Evolutionary conservation across 1,140 invertebrate genomes (phyloP), one percentile per base, ranked within the genome.

Genomic region (Asobara japonica): DNA sequence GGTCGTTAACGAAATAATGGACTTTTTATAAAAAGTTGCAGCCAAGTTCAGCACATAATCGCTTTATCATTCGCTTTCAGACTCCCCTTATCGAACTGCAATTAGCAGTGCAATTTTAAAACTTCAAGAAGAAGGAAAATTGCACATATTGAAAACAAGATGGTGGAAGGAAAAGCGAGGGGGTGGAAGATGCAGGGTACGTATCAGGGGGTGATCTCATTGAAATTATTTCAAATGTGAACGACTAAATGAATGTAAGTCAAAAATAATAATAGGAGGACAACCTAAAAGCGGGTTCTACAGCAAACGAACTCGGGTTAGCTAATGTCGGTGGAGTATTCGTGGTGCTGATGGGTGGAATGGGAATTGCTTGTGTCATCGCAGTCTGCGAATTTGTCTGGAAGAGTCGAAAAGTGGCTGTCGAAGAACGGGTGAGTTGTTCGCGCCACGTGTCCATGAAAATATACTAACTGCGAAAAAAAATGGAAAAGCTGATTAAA

Each of bases 311-410:
- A 87, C 87, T 95, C 69, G 95, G 95, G 8, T 87, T 98, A 74
- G 95, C 95, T 10, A 98, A 97, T 83, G 96, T 98, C 36, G 96
- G 96, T 60, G 97, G 97, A 2, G 97, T 98, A 1, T 99, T 98
- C 85, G 95, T 98, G 0, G 96, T 98, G 0, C 89, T 99, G 18
- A 94, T 97, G 89, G 95, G 93, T 31, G 95, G 95, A 8, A 95
- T 96, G 93, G 94, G 93, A 7, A 92, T 96, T 20, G 95, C 95
- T 3, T 95, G 94, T 80, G 93, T 96, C 69, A 94, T 96, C 73
- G 94, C 94, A 7, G 93, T 96, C 18, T 94, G 95, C 82, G 96
- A 98, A 86, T 97, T 97, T 84, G 92, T 96, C 10, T 97, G 95
- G 95, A 97, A 97, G 86, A 95, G 94, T 51, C 89, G 95, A 79